Evolutionary conservation across 2,797 vertebrate species (phyloP).

Genomic region (Platalea minor): DNA sequence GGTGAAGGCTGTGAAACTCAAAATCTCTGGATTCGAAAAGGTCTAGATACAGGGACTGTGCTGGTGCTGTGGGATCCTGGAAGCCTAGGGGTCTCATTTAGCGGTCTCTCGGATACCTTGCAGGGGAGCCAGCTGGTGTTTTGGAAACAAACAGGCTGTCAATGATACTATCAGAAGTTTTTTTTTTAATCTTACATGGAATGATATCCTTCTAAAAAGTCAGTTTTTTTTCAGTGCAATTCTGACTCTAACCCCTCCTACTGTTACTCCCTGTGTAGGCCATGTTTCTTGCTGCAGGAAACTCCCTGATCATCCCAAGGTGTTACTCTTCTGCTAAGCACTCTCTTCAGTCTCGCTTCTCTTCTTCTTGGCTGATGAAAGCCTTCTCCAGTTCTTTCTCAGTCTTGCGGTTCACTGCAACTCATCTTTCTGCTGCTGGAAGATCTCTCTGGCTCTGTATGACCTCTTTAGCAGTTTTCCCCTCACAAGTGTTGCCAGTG

Average conservation of each 20-base stretch:
- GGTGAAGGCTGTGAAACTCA: not conserved
- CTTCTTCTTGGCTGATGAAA: not conserved
- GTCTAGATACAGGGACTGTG: not conserved
- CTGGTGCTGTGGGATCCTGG: not conserved
- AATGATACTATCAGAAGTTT: not conserved
- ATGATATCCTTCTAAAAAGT: not conserved
- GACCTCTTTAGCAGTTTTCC: not conserved
- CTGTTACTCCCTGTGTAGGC: not conserved
- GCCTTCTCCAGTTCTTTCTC: not conserved
- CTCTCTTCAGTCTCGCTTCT: not conserved
- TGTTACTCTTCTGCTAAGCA: not conserved
- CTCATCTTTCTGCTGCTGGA: not conserved
- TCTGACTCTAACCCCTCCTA: not conserved
- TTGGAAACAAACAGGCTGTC: not conserved
- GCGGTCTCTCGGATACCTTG: not conserved
- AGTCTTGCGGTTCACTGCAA: not conserved
- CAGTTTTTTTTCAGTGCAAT: not conserved
- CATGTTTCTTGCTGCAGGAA: not conserved
- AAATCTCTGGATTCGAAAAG: not conserved
- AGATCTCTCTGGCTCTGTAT: not conserved
- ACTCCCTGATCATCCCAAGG: not conserved
- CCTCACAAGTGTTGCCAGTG: not conserved
- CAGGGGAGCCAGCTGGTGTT: not conserved
- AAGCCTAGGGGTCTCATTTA: not conserved
- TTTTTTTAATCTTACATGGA: not conserved